phyloP scores from a whole-genome alignment of 2,113 vertebrate genomes.

The Bolborhynchus lineola region DNA sequence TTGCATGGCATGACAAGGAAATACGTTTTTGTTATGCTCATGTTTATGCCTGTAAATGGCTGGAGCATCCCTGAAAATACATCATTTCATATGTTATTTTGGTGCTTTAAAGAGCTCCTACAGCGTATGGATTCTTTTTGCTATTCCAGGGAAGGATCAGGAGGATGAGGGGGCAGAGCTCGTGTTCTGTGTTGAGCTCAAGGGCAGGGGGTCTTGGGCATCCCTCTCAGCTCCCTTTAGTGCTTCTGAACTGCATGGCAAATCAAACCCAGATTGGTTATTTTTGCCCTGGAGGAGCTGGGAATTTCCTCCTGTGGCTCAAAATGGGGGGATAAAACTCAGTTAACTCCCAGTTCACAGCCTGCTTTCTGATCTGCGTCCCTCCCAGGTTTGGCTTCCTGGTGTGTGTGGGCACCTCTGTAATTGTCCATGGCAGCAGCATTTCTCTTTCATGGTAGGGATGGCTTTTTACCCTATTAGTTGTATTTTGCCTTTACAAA shows the following conservation, averaged over 20 bases:
- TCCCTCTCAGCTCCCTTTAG: neutral
- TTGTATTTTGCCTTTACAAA: neutral
- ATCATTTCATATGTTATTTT: neutral
- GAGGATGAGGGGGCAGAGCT: neutral
- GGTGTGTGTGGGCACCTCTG: accelerated
- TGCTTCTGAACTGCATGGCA: neutral
- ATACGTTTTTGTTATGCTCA: neutral
- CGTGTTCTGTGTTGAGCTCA: neutral
- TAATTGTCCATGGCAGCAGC: neutral
- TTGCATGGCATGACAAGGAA: neutral
- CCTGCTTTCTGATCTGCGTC: neutral
- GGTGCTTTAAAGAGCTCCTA: neutral
- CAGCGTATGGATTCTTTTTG: neutral
- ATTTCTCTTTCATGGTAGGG: neutral
- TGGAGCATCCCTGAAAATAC: neutral
- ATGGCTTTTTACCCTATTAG: neutral
- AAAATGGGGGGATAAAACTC: neutral
- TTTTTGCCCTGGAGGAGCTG: neutral
- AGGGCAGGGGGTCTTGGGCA: neutral
- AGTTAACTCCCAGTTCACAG: neutral
- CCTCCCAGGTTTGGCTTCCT: neutral
- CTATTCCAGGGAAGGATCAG: neutral
- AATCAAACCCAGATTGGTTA: neutral
- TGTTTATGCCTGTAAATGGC: neutral
- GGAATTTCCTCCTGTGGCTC: neutral